Base-by-base conservation (phyloP, 2,113 vertebrate genomes). In the Emydura subglobosa region DNA sequence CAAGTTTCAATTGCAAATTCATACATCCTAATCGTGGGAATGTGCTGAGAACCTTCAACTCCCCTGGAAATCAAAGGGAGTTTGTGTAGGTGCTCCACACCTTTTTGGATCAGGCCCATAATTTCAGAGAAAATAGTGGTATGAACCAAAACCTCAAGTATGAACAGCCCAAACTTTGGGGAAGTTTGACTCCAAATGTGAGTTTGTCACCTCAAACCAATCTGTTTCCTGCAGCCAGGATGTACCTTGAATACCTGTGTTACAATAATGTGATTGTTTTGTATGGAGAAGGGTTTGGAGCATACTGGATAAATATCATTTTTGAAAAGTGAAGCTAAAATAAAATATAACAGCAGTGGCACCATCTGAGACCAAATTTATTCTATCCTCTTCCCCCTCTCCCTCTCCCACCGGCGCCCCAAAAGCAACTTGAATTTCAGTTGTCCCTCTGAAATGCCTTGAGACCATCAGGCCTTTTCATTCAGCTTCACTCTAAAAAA, bases 21-120 rank as follows among this genome's bases (percentile, higher is more conserved):
- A 76, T 55, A 51, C 19, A 42, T 54, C 85, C 87, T 82, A 44
- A 54, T 65, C 13, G n/a, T 59, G 34, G 82, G 68, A 68, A 49
- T 29, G 50, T 42, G 81, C 19, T 85, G 89, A 83, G 61, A 82
- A 34, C 61, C 4, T 0, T n/a, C 76, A 51, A 19, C 22, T 86
- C 53, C 57, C 83, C 53, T 31, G 79, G 47, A 22, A 84, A 55
- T 61, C 90, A 90, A 61, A 61, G 59, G 90, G 85, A 16, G 6
- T n/a, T 47, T 29, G 24, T 0, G 0, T 59, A 31, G 82, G 4
- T 53, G 87, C 68, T 21, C 5, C 14, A 6, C 12, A 72, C 22
- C 68, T 24, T 17, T 24, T 42, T 65, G 61, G 68, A 74, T 74
- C 19, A 74, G 68, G 68, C 9, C 74, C 93, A 95, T 82, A 86